Base-by-base conservation (phyloP, 2,113 vertebrate genomes). In the Anhinga rufa region DNA sequence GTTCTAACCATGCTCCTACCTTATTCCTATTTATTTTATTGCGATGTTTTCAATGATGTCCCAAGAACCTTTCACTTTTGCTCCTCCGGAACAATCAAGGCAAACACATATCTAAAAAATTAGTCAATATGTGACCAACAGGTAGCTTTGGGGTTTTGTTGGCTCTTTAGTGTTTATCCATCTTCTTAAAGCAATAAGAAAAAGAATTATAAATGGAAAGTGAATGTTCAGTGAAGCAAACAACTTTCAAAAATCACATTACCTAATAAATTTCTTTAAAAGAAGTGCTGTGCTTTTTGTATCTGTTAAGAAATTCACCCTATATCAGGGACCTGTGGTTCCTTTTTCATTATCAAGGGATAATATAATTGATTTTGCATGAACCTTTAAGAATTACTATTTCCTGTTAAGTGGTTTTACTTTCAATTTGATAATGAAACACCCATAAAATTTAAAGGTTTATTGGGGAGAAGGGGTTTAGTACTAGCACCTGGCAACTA, bases 371-470 rank as follows among this genome's bases (percentile, higher is more conserved):
- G 18, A 90, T 90, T 92, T 91, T 89, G 40, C 51, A 85, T 62
- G 78, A 91, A 70, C 17, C n/a, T 84, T 93, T 82, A 76, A 85
- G 66, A 80, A 90, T 82, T 68, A 87, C 46, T 91, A 40, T 91
- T 95, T 95, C 89, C 95, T 72, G 52, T 82, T 92, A 75, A 65
- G 65, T 72, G 70, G 76, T 85, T 95, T 95, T 95, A 65, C 93
- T 97, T 91, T 89, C 91, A 72, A 85, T 82, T 86, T 96, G 74
- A 96, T 92, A 89, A 82, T 76, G 81, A 95, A 96, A 89, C 77
- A 91, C 65, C 25, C 83, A 94, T 93, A 95, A 95, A 94, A 94
- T 91, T 69, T 86, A 58, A 91, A 91, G 81, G 17, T 91, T 91
- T 94, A 80, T 28, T 82, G 82, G 40, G 20, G 78, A 90, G 62